phyloP scores from a whole-genome alignment of 2,113 vertebrate species.

The Atractosteus spatula region DNA sequence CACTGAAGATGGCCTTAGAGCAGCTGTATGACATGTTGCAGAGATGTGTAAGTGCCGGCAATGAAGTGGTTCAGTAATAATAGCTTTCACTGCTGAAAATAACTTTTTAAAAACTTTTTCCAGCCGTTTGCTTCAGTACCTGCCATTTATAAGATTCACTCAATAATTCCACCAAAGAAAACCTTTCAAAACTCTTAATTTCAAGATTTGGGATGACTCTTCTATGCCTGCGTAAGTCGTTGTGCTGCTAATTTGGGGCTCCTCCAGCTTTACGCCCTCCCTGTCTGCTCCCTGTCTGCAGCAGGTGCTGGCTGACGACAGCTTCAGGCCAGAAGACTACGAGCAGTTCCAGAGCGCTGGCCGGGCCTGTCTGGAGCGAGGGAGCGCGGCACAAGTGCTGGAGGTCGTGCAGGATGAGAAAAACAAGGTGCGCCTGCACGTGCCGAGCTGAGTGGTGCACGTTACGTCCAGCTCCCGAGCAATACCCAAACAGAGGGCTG shows the following conservation, averaged over 20 bases:
- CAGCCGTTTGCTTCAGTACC: too few species aligned
- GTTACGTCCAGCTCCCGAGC: too few species aligned
- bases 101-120: too few species aligned
- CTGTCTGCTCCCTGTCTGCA: slow-evolving; percentile 40
- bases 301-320: slow-evolving; percentile 78
- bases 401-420: slow-evolving; percentile 86
- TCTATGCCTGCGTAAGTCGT: too few species aligned
- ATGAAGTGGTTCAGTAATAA: too few species aligned
- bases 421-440: slow-evolving; percentile 71
- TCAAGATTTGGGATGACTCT: neutral
- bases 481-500: too few species aligned
- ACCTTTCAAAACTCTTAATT: neutral
- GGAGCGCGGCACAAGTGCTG: slow-evolving; percentile 74
- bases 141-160: neutral
- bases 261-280: neutral
- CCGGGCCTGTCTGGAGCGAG: slow-evolving; percentile 84
- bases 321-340: slow-evolving; percentile 83
- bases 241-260: neutral
- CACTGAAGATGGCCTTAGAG: slow-evolving; percentile 78
- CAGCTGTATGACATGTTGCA: slow-evolving; percentile 85
- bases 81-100: too few species aligned
- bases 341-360: slow-evolving; percentile 78
- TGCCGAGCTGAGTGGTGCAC: too few species aligned
- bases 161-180: neutral
- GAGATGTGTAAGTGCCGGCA: slow-evolving; percentile 83